phyloP scores from a whole-genome alignment of 2,888 invertebrate species.

The Bimastos eiseni region DNA sequence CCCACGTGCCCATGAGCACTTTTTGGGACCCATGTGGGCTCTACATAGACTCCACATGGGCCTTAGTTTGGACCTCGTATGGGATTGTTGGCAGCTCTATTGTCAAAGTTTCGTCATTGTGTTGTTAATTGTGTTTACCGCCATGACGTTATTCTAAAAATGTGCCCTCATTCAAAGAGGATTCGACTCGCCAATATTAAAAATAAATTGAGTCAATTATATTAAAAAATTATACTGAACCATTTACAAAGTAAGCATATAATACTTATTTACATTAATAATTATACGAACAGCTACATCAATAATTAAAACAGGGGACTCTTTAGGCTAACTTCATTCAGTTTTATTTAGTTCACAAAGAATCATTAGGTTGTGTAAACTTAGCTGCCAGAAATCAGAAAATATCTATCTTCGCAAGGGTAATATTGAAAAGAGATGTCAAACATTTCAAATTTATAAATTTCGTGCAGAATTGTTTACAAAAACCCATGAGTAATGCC shows the following conservation, averaged over 20 bases:
- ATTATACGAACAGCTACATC: background rate
- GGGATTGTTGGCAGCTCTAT: background rate
- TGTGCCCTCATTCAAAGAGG: background rate
- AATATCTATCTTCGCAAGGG: background rate
- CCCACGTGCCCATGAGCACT: too few species aligned
- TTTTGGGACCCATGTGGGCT: too few species aligned
- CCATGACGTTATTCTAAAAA: background rate
- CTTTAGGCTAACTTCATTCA: background rate
- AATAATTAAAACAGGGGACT: background rate
- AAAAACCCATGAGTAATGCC: background rate
- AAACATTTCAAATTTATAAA: background rate
- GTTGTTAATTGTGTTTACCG: background rate
- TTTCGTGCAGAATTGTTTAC: background rate
- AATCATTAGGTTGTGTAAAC: background rate
- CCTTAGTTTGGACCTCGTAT: too few species aligned
- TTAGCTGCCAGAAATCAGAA: background rate
- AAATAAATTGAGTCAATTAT: background rate
- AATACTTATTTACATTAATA: background rate
- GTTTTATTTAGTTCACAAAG: background rate
- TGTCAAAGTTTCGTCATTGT: background rate
- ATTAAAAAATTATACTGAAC: background rate
- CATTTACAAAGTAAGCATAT: background rate
- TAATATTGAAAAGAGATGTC: background rate
- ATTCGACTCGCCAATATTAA: background rate
- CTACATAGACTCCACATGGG: too few species aligned